Evolutionary conservation across 2,797 vertebrate species (phyloP).

Genomic region (Anguilla obscura): DNA sequence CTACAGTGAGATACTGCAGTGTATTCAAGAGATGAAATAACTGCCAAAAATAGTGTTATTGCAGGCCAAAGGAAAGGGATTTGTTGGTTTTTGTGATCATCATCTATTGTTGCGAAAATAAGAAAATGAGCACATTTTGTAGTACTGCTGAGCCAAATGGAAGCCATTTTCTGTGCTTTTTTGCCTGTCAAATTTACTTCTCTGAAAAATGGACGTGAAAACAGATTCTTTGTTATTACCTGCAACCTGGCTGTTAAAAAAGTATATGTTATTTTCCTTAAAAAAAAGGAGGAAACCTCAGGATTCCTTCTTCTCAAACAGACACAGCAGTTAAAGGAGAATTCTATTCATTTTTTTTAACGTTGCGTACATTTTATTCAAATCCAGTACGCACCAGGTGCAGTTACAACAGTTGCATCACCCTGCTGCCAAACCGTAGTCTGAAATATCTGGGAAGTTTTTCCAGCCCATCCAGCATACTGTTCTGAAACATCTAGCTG

Average conservation of each 20-base stretch:
- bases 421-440: slow-evolving; percentile 2
- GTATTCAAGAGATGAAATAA: neutral
- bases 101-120: neutral
- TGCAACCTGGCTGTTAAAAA: neutral
- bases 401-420: slow-evolving; percentile 14
- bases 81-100: neutral
- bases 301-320: neutral
- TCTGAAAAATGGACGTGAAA: neutral
- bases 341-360: slow-evolving; percentile 4
- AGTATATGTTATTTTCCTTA: neutral
- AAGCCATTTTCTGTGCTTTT: neutral
- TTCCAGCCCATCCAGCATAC: neutral
- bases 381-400: neutral
- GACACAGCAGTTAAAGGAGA: neutral
- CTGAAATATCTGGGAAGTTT: slow-evolving; percentile 5
- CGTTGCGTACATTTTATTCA: neutral
- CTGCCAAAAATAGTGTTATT: too few relatives aligned
- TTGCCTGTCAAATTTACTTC: neutral
- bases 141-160: neutral
- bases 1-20: neutral
- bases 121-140: neutral
- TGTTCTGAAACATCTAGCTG: neutral
- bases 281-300: neutral
- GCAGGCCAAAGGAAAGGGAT: neutral
- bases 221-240: neutral